A percentile compares a stretch with the other conserved stretches of the same genome.
Evolutionary conservation across 2,797 vertebrate species (phyloP).

Genomic region (Coracias cyanogaster): DNA sequence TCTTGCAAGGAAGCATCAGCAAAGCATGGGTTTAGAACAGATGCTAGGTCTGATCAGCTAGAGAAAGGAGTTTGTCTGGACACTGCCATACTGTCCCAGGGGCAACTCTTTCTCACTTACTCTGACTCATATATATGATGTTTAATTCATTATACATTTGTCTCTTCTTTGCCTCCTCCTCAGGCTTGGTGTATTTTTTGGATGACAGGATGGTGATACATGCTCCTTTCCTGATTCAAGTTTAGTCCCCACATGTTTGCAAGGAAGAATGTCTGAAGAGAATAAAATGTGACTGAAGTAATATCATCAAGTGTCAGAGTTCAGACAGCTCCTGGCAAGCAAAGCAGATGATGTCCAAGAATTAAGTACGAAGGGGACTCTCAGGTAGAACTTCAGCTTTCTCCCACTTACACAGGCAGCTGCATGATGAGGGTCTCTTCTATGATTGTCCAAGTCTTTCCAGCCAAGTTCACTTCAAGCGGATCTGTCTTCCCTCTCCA

Average conservation of each 20-base stretch:
- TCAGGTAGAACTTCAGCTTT: slow-evolving; percentile 53
- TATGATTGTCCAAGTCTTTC: background rate
- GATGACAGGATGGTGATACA: background rate
- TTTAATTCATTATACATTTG: slow-evolving; percentile 3
- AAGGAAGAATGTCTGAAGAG: background rate
- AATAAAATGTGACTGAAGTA: background rate
- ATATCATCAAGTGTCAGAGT: background rate
- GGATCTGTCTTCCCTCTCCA: slow-evolving; percentile 21
- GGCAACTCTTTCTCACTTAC: background rate
- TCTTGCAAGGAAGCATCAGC: background rate
- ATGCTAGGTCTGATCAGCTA: background rate
- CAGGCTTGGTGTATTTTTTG: slow-evolving; percentile 2
- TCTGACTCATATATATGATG: slow-evolving; percentile 4
- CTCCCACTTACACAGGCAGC: background rate
- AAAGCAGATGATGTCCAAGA: slow-evolving; percentile 12
- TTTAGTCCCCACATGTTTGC: background rate
- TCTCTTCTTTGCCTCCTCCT: slow-evolving; percentile 21
- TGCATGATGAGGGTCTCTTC: background rate
- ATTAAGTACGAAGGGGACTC: background rate
- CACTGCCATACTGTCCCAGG: background rate
- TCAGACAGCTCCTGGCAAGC: background rate
- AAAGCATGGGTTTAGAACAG: background rate
- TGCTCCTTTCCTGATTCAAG: background rate
- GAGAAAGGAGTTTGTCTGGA: slow-evolving; percentile 6
- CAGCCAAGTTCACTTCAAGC: background rate